Evolutionary conservation across 2,797 vertebrate genomes (phyloP).

Genomic region (Alca torda): DNA sequence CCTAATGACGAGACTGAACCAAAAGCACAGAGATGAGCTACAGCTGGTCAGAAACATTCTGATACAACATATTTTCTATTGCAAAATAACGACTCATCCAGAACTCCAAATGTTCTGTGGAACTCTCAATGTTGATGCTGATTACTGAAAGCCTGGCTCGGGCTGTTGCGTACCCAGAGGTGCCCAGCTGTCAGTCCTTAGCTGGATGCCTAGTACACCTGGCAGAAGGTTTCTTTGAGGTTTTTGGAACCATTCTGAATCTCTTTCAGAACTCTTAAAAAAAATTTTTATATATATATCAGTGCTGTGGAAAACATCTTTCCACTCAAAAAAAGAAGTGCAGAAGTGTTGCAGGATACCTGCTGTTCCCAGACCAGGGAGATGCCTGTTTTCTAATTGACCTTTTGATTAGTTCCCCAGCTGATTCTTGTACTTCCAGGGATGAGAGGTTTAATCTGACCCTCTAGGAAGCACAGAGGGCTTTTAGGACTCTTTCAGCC

Average conservation of each 20-base stretch:
- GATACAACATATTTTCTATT: not conserved
- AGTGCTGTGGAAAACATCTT: not conserved
- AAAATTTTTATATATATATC: not conserved
- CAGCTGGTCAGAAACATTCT: constrained; percentile 36
- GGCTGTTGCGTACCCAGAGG: not conserved
- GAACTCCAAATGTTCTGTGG: not conserved
- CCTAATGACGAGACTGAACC: constrained; percentile 7
- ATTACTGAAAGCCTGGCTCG: not conserved
- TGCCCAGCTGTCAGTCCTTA: not conserved
- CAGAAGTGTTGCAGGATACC: not conserved
- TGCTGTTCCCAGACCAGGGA: not conserved
- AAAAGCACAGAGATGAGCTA: not conserved
- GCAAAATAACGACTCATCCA: not conserved
- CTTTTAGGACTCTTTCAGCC: not conserved
- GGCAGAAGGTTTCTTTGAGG: not conserved
- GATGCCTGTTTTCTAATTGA: not conserved
- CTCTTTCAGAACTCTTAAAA: not conserved
- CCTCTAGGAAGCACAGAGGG: not conserved
- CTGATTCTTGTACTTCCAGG: not conserved
- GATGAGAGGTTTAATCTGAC: not conserved
- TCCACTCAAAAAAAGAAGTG: not conserved
- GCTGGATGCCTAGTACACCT: not conserved
- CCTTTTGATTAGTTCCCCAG: not conserved
- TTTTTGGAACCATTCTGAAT: not conserved
- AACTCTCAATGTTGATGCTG: not conserved